A percentile compares a stretch with the other conserved stretches of the same genome.
phyloP scores from a whole-genome alignment of 2,888 invertebrate genomes.

The Xestia sexstrigata region DNA sequence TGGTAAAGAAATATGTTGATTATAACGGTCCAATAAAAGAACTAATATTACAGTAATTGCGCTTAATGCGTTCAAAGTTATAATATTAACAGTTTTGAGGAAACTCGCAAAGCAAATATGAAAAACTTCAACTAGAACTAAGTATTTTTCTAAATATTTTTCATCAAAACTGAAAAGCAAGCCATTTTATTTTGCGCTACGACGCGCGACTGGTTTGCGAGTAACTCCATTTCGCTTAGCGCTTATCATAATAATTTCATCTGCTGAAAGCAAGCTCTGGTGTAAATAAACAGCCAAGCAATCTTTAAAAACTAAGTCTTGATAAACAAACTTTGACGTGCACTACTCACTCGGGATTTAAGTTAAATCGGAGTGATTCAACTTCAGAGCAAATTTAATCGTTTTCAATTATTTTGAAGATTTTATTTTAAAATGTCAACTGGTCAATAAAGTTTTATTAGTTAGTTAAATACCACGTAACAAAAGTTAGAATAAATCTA shows the following conservation, averaged over 20 bases:
- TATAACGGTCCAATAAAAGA: not conserved
- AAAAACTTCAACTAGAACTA: conserved; percentile 3
- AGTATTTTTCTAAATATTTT: conserved; percentile 5
- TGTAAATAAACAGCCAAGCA: conserved; percentile 27
- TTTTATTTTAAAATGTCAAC: conserved; percentile 24
- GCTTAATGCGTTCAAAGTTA: not conserved
- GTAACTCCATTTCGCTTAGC: conserved; percentile 15
- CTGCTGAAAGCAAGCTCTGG: not conserved
- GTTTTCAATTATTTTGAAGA: conserved; percentile 26
- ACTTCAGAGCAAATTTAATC: conserved; percentile 29
- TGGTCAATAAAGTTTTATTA: conserved; percentile 1
- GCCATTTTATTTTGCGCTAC: conserved; percentile 27
- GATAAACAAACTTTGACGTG: conserved; percentile 33
- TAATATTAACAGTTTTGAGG: not conserved
- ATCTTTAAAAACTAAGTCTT: conserved; percentile 26
- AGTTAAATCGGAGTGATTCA: conserved; percentile 28
- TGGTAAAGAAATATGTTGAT: not conserved
- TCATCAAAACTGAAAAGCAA: not conserved
- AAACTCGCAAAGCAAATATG: not conserved
- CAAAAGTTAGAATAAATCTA: conserved; percentile 17
- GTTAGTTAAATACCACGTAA: conserved; percentile 1
- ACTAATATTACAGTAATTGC: not conserved
- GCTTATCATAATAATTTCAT: conserved; percentile 31
- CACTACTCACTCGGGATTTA: conserved; percentile 38
- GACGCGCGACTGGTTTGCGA: not conserved